These are phyloP conservation scores for Sebastes taczanowskii DNA, from an alignment of 2,797 vertebrate species.

Conservation along the genomic window DNA sequence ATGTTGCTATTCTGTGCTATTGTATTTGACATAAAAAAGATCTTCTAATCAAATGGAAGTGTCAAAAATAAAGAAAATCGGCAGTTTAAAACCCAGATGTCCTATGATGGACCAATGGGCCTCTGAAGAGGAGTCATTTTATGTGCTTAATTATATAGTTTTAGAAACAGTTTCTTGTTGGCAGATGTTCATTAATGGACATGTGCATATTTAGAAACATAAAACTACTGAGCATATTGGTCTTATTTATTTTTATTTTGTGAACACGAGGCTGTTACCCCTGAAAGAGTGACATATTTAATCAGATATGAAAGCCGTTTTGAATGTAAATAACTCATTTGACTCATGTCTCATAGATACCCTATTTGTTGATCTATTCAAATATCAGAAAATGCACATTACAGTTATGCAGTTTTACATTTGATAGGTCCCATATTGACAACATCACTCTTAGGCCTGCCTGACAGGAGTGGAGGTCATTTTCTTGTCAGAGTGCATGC, in stretches of 20 bases:
- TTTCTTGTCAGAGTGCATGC: background rate
- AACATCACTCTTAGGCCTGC: background rate
- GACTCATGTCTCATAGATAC: background rate
- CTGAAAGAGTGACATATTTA: background rate
- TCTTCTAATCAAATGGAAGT: background rate
- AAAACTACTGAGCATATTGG: background rate
- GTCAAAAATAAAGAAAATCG: background rate
- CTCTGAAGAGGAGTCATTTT: background rate
- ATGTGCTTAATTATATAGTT: background rate
- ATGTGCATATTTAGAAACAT: background rate
- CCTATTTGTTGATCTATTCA: background rate
- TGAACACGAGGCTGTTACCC: background rate
- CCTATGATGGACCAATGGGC: background rate
- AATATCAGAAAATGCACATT: background rate
- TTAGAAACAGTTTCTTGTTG: background rate
- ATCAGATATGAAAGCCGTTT: background rate
- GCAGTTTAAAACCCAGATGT: background rate
- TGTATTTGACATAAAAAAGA: background rate
- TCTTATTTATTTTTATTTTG: background rate
- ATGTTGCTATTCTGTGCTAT: conserved; percentile 14
- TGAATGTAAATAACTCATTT: background rate
- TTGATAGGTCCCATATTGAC: background rate
- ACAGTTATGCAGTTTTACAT: background rate
- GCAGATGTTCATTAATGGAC: background rate
- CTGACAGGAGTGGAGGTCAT: background rate